phyloP scores from a whole-genome alignment of 2,113 vertebrate species.

The Pseudopodoces humilis region DNA sequence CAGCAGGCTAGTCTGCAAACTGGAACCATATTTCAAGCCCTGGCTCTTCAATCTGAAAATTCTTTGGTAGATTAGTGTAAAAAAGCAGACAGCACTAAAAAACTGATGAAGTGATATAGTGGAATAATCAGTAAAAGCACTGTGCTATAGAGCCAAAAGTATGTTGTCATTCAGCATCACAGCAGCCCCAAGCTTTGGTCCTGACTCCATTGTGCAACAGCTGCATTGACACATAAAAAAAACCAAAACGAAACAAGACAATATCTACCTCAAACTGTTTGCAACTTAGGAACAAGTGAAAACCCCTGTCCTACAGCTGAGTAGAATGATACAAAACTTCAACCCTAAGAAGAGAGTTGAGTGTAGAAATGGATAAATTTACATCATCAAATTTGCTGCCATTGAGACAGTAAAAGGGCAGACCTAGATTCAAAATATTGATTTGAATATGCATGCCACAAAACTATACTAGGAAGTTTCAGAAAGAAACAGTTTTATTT shows the following conservation, averaged over 20 bases:
- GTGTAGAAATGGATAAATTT: neutral
- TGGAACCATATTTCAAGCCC: neutral
- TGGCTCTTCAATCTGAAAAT: neutral
- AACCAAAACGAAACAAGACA: neutral
- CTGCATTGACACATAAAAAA: neutral
- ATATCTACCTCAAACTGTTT: neutral
- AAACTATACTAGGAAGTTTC: neutral
- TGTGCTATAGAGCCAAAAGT: neutral
- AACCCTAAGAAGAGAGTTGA: neutral
- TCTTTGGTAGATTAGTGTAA: neutral
- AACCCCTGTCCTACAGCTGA: neutral
- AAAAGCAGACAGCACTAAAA: neutral
- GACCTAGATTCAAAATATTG: neutral
- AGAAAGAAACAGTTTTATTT: neutral
- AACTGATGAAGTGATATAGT: neutral
- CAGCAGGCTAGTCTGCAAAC: neutral
- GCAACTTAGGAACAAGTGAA: neutral
- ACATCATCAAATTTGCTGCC: neutral
- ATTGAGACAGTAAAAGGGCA: neutral
- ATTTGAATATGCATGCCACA: neutral
- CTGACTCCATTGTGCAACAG: neutral
- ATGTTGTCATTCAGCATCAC: rapidly evolving
- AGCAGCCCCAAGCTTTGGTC: neutral
- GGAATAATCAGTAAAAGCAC: neutral
- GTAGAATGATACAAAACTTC: neutral